These are phyloP conservation scores for Lycia hirtaria DNA, from an alignment of 2,888 invertebrate species.

Conservation along the genomic window DNA sequence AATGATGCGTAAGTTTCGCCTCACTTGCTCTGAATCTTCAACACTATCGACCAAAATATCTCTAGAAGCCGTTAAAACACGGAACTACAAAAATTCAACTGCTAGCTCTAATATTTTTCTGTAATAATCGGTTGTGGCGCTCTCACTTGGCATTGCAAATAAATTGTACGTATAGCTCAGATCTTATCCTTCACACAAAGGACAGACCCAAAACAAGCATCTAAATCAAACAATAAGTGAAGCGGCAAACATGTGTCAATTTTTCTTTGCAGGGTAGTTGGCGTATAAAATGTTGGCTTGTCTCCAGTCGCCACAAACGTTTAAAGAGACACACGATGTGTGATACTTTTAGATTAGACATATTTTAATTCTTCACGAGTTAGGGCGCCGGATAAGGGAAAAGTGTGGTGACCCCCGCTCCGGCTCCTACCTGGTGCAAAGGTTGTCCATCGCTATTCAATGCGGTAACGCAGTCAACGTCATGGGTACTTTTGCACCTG, in stretches of 20 bases:
- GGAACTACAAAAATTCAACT: background rate
- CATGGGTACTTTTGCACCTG: too few relatives aligned
- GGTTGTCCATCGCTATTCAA: too few relatives aligned
- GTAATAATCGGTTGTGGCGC: background rate
- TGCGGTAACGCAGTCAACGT: too few relatives aligned
- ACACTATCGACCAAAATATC: background rate
- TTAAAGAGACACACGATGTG: conserved; percentile 5
- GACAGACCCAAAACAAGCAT: conserved; percentile 39
- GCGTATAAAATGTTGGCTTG: conserved; percentile 48
- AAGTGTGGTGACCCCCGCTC: too few relatives aligned
- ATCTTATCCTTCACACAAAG: conserved; percentile 18
- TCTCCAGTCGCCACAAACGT: conserved; percentile 38
- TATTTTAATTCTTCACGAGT: too few relatives aligned
- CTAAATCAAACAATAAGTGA: conserved; percentile 43
- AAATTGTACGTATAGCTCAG: background rate
- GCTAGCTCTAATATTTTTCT: background rate
- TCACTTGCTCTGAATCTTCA: background rate
- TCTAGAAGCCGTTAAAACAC: background rate
- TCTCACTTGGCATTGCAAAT: too few relatives aligned
- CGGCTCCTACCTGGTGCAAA: too few relatives aligned
- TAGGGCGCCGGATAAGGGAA: too few relatives aligned
- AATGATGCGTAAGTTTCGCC: conserved; percentile 4
- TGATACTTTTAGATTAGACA: background rate
- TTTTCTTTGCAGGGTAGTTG: conserved; percentile 47
- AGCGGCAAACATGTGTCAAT: conserved; percentile 53